Evolutionary conservation across 2,888 invertebrate genomes (phyloP), one percentile per base, ranked within the genome.

Genomic region (Phasia obesa): DNA sequence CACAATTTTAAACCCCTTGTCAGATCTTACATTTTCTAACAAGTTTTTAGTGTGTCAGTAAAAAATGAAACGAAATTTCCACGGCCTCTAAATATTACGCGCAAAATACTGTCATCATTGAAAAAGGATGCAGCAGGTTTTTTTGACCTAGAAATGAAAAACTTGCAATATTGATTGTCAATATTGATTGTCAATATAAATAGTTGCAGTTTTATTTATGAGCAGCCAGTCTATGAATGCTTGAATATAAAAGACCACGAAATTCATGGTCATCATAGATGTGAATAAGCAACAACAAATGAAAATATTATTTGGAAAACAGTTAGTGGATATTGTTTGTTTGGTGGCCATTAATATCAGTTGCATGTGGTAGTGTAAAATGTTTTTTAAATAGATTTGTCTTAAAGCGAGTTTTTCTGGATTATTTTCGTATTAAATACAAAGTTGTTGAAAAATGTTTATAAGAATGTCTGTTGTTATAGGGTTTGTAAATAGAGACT

Each of bases 1-100:
- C 1, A 3, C n/a, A 17, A 44, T 1, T 13, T 3, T 19, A 49
- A 23, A 49, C 1, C 7, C n/a, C 2, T 21, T 15, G 42, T 19
- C 17, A 44, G 23, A 31, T 64, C 19, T 49, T 15, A 15, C 4
- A 65, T 35, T 65, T 75, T 65, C 74, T 65, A 73, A 65, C 65
- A 15, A 13, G 57, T 75, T 75, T 65, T 38, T 57, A 57, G 13
- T 75, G 64, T 75, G 74, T 57, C 65, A 65, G 23, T 13, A 57
- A 75, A 75, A 74, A 74, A 44, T 9, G 9, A 42, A 35, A 47
- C 23, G 1, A 55, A 64, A 64, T 35, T 17, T 64, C 19, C n/a
- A 69, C 31, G 7, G 19, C 11, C 21, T 13, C 44, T 47, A 49
- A 59, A 59, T 59, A 59, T 71, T 59, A 71, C 57, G 55, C 47